Evolutionary conservation across 2,888 invertebrate species (phyloP), one percentile per base, ranked within the genome.

Genomic region (Troides aeacus): DNA sequence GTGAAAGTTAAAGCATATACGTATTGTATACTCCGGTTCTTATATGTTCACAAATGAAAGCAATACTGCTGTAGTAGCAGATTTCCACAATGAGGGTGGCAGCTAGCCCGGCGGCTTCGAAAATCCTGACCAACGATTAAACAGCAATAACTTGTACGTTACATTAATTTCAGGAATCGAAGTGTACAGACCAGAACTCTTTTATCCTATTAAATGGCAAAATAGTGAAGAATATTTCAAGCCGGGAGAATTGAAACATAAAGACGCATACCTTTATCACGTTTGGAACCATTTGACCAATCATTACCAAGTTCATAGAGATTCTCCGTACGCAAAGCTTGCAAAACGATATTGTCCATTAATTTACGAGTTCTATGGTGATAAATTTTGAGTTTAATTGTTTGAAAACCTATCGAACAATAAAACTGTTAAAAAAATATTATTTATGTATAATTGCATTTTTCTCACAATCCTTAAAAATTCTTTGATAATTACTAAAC

Each of bases 121-220:
- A 50, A 50, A 50, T 2, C 18, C 18, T 15, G 18, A 18, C 50
- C 50, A 50, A 4, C 50, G 15, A 4, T 15, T 1, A 50, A 18
- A 50, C 12, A 4, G 17, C 46, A 46, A 15, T 50, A 50, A 15
- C 7, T 24, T n/a, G 15, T 58, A 23, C 15, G 23, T n/a, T 23
- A 2, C 24, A 6, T 58, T 58, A 3, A 5, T 58, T 24, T 24
- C 78, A 86, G 85, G 95, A 5, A 95, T 96, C 76, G 93, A 87
- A 69, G 94, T 96, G 0, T 94, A 93, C 74, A 93, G 94, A 0
- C 93, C 94, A 0, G 90, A 93, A n/a, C 87, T 93, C 15, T 96
- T 96, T 80, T 96, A 96, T 82, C 95, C 96, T 0, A 88, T 96
- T 36, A 91, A 90, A 53, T 96, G 94, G 92, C 81, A 83, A 70